Percentiles rank a stretch among this genome's conserved stretches.
phyloP scores from a whole-genome alignment of 2,888 invertebrate genomes.

The Noctua fimbriata region DNA sequence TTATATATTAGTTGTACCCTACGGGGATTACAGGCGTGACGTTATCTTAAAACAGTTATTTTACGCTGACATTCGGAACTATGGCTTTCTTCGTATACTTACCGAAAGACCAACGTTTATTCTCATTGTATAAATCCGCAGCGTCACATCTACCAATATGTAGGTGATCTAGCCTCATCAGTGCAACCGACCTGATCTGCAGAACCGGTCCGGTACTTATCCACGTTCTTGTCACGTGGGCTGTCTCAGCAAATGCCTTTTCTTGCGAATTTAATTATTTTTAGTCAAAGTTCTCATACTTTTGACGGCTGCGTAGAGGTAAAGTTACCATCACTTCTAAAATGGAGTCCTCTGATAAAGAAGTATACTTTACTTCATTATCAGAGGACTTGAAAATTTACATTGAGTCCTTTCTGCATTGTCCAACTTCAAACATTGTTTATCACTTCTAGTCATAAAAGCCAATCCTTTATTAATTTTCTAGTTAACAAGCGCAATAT shows the following conservation, averaged over 20 bases:
- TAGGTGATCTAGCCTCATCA: conserved; percentile 28
- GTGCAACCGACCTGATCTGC: conserved; percentile 15
- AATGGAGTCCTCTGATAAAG: no score
- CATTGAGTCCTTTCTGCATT: neutral
- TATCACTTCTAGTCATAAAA: neutral
- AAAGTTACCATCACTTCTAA: neutral
- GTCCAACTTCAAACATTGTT: neutral
- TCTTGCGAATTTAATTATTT: neutral
- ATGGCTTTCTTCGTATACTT: no score
- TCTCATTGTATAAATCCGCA: neutral
- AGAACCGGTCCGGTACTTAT: conserved; percentile 51
- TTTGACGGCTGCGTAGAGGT: neutral
- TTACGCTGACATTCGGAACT: neutral
- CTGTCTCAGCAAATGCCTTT: conserved; percentile 22
- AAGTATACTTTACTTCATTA: neutral
- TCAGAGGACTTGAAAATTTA: neutral
- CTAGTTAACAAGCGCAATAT: conserved; percentile 23
- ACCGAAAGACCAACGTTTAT: neutral
- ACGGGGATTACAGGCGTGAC: no score
- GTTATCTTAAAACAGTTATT: no score
- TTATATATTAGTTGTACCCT: neutral
- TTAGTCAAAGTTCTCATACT: neutral
- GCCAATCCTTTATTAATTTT: conserved; percentile 23
- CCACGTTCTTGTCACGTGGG: conserved; percentile 52
- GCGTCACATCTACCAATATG: conserved; percentile 11